These are phyloP conservation scores for Oreochromis aureus DNA, from an alignment of 2,113 vertebrate species.

Conservation along the genomic window DNA sequence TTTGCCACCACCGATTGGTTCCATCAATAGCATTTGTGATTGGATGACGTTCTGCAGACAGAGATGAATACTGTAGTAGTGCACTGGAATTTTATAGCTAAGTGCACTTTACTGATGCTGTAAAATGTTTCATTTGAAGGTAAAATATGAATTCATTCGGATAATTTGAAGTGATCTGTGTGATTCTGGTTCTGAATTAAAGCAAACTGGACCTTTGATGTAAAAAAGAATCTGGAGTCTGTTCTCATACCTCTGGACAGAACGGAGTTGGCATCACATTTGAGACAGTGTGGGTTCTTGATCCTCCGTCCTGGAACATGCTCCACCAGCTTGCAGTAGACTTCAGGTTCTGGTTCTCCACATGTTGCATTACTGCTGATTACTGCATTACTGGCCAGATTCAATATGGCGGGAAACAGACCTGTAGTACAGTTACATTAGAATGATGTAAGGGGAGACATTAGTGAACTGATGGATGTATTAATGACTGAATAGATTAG, in stretches of 20 bases:
- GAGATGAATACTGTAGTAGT: background rate
- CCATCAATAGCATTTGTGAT: conserved; percentile 91
- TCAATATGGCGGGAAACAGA: conserved; percentile 92
- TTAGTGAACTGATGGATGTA: background rate
- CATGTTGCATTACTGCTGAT: conserved; percentile 92
- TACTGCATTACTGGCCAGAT: conserved; percentile 86
- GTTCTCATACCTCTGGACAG: conserved; percentile 78
- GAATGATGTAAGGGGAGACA: background rate
- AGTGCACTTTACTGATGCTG: background rate
- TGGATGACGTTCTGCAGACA: conserved; percentile 82
- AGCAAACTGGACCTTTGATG: background rate
- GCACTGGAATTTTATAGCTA: background rate
- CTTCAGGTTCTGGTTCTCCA: conserved; percentile 83
- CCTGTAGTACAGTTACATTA: conserved; percentile 62
- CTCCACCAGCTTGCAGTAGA: conserved; percentile 95
- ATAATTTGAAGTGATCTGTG: background rate
- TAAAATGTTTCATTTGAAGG: background rate
- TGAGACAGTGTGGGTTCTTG: conserved; percentile 85
- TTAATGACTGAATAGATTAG: background rate
- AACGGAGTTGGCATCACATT: conserved; percentile 79
- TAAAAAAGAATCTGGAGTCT: background rate
- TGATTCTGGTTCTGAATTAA: background rate
- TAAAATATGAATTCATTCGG: background rate
- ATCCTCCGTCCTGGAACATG: conserved; percentile 84
- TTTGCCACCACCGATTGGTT: conserved; percentile 98